Percentiles rank a stretch among this genome's conserved stretches.
These are phyloP conservation scores for Corythoichthys intestinalis DNA, from an alignment of 2,113 vertebrate species.

Conservation along the genomic window DNA sequence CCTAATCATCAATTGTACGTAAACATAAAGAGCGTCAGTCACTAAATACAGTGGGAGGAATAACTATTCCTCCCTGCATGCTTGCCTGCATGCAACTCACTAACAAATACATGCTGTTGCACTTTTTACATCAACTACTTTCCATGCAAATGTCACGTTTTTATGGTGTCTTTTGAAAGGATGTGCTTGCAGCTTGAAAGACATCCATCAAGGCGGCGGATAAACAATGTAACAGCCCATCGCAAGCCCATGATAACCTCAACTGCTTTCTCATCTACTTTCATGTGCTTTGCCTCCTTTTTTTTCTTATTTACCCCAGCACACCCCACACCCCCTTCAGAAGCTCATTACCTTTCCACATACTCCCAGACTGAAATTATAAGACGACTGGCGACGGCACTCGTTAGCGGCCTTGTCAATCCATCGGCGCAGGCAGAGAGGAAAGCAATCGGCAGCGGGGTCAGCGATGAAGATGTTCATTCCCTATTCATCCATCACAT, in stretches of 20 bases:
- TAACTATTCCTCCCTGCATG: conserved; percentile 18
- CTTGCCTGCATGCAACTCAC: background rate
- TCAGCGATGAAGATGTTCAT: conserved; percentile 70
- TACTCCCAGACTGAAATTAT: conserved; percentile 66
- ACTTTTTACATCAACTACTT: conserved; percentile 47
- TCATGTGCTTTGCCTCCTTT: conserved; percentile 60
- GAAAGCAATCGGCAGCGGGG: conserved; percentile 67
- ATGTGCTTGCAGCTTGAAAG: conserved; percentile 41
- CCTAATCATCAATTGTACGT: conserved; percentile 70
- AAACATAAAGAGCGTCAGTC: conserved; percentile 54
- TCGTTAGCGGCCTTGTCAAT: conserved; percentile 78
- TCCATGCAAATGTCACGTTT: conserved; percentile 52
- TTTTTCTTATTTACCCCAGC: conserved; percentile 51
- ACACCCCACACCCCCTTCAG: conserved; percentile 22
- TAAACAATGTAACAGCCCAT: conserved; percentile 59
- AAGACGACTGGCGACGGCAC: conserved; percentile 67
- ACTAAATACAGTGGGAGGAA: conserved; percentile 32
- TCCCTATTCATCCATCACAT: conserved; percentile 77
- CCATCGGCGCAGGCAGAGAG: conserved; percentile 53
- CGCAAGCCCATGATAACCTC: conserved; percentile 55
- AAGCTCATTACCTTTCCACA: conserved; percentile 65
- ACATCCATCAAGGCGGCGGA: conserved; percentile 54
- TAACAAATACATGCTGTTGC: conserved; percentile 18
- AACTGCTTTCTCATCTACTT: conserved; percentile 64
- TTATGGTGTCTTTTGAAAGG: conserved; percentile 34